Conservation (phyloP, 2,888 invertebrate species). For the Apamea sordens region DNA sequence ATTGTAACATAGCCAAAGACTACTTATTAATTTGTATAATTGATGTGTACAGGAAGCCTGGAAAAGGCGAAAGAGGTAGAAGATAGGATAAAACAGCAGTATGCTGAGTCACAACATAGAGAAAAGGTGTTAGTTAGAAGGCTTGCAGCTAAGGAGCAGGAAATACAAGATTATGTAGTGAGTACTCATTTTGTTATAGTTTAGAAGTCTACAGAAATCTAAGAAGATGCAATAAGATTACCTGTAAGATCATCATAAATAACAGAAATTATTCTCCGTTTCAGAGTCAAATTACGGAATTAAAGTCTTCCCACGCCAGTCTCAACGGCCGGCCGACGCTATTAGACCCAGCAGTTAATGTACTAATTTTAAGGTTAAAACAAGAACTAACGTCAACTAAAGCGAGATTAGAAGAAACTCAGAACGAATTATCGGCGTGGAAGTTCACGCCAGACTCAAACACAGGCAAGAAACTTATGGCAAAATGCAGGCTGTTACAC, state of each 20-base stretch:
- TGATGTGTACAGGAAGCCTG: slow-evolving; percentile 91
- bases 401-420: slow-evolving; percentile 98
- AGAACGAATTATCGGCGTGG: slow-evolving; percentile 99
- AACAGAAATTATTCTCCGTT: slow-evolving; percentile 52
- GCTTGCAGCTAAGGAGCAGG: slow-evolving; percentile 98
- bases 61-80: slow-evolving; percentile 94
- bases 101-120: slow-evolving; percentile 96
- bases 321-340: slow-evolving; percentile 93
- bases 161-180: slow-evolving; percentile 98
- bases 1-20: neutral
- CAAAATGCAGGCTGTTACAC: slow-evolving; percentile 97
- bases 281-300: slow-evolving; percentile 97
- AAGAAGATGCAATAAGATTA: neutral
- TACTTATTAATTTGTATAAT: slow-evolving; percentile 60
- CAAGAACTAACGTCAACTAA: slow-evolving; percentile 97
- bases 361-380: slow-evolving; percentile 96
- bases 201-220: neutral
- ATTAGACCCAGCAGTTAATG: slow-evolving; percentile 98
- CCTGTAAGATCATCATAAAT: neutral
- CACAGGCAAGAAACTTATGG: slow-evolving; percentile 99
- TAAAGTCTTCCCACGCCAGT: slow-evolving; percentile 97
- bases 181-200: slow-evolving; percentile 77
- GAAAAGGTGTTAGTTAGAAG: slow-evolving; percentile 98
- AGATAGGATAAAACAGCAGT: slow-evolving; percentile 95
- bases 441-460: slow-evolving; percentile 99